Conservation (phyloP, 2,113 vertebrate genomes). For the Salvator merianae region DNA sequence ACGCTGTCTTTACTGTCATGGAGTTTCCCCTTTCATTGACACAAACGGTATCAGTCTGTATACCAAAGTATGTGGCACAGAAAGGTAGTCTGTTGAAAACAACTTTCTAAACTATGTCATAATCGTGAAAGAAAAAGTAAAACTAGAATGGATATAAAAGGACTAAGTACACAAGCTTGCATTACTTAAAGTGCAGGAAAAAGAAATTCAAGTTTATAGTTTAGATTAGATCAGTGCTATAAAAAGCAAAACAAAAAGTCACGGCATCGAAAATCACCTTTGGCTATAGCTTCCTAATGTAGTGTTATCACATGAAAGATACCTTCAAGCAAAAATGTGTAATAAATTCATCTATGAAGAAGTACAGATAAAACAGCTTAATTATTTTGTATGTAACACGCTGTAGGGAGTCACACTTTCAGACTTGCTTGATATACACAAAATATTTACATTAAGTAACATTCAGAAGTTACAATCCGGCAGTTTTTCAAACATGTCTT, state of each 20-base stretch:
- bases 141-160: slow-evolving; percentile 65
- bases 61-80: slow-evolving; percentile 10
- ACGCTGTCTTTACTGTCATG: neutral
- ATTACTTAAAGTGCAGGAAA: slow-evolving; percentile 76
- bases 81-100: slow-evolving; percentile 65
- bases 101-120: slow-evolving; percentile 69
- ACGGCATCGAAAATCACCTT: slow-evolving; percentile 71
- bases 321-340: slow-evolving; percentile 62
- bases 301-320: slow-evolving; percentile 59
- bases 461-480: slow-evolving; percentile 75
- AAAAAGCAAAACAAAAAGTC: slow-evolving; percentile 47
- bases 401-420: slow-evolving; percentile 74
- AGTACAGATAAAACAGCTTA: slow-evolving; percentile 55
- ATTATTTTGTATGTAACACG: slow-evolving; percentile 38
- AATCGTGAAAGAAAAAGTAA: slow-evolving; percentile 62
- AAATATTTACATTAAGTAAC: slow-evolving; percentile 78
- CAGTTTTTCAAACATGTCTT: slow-evolving; percentile 73
- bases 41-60: neutral
- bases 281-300: slow-evolving; percentile 74
- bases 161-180: slow-evolving; percentile 67
- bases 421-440: slow-evolving; percentile 85
- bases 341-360: slow-evolving; percentile 44
- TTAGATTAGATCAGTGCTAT: slow-evolving; percentile 74
- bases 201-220: slow-evolving; percentile 79
- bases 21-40: neutral